A percentile compares a stretch with the other conserved stretches of the same genome.
These are phyloP conservation scores for Verasper variegatus DNA, from an alignment of 2,113 vertebrate genomes.

Conservation along the genomic window DNA sequence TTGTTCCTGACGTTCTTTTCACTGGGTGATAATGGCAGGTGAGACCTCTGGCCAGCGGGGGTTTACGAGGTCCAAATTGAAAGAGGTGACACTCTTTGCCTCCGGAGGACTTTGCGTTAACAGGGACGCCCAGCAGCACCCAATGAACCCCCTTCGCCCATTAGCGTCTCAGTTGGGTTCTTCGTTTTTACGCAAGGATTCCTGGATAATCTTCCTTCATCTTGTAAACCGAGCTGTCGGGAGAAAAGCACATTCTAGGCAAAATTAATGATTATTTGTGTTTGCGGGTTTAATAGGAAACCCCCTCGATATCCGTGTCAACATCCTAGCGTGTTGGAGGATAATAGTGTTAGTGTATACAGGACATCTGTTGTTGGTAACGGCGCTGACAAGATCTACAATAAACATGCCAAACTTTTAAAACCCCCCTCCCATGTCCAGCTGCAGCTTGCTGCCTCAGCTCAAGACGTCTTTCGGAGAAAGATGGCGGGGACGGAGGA, in stretches of 20 bases:
- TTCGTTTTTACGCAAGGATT: not conserved
- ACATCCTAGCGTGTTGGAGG: constrained; percentile 26
- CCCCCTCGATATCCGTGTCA: constrained; percentile 28
- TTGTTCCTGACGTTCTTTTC: constrained; percentile 46
- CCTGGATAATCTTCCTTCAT: not conserved
- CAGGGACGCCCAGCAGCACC: too few relatives aligned
- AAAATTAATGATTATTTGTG: constrained; percentile 37
- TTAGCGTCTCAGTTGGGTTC: not conserved
- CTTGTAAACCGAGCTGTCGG: not conserved
- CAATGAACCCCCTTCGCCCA: not conserved
- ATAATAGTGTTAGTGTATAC: constrained; percentile 55
- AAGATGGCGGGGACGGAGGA: constrained; percentile 53
- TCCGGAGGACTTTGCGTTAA: not conserved
- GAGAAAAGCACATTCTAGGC: not conserved
- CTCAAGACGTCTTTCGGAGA: constrained; percentile 39
- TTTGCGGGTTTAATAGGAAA: constrained; percentile 41
- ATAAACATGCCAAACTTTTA: constrained; percentile 75
- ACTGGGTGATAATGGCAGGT: constrained; percentile 42
- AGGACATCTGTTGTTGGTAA: constrained; percentile 73
- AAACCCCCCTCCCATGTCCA: constrained; percentile 70
- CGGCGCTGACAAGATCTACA: constrained; percentile 64
- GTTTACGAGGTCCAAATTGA: constrained; percentile 27
- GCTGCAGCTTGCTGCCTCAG: constrained; percentile 66
- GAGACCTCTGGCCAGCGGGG: constrained; percentile 10
- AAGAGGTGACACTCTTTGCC: constrained; percentile 12